Evolutionary conservation across 2,797 vertebrate genomes (phyloP), one percentile per base, ranked within the genome.

Genomic region (Chrosomus eos): DNA sequence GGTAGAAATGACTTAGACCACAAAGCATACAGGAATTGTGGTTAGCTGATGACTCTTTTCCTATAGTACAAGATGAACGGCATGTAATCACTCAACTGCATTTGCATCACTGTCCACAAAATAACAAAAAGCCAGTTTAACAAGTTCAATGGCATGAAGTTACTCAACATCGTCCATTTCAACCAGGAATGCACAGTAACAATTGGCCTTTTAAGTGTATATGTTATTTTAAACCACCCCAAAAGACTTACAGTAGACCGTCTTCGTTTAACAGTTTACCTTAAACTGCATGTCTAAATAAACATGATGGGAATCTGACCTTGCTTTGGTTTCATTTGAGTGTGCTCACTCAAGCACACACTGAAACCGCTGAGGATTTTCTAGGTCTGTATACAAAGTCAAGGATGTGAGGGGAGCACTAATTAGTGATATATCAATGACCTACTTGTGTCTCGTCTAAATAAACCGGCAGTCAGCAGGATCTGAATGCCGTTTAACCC

Each of bases 341-440:
- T 67, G 21, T 33, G 28, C 68, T 36, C 13, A 51, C 31, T 53
- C 66, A 62, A 62, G 66, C 73, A 53, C 31, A 5, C 43, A 71
- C 14, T 68, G 67, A 86, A 79, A 68, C 58, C 33, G 36, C 43
- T 16, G 23, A 73, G 51, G 75, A 70, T 16, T 71, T 79, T 71
- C 51, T 76, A 26, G 23, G 76, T 67, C 68, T 60, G 55, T 55
- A 74, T 58, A 87, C 43, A 87, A 77, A 84, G 28, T 81, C 31
- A 66, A 66, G 79, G 67, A 86, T 85, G 82, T 88, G 85, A 45
- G 62, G 48, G 28, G 78, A 81, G 73, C 82, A 71, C 85, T 83
- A 86, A 84, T 88, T 84, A 87, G 53, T 83, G 53, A 79, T 70
- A 74, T 62, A 81, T 89, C 89, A 85, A 89, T 86, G 87, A 87